These are phyloP conservation scores for Metacarcinus magister DNA, from an alignment of 2,888 invertebrate genomes.

Conservation along the genomic window DNA sequence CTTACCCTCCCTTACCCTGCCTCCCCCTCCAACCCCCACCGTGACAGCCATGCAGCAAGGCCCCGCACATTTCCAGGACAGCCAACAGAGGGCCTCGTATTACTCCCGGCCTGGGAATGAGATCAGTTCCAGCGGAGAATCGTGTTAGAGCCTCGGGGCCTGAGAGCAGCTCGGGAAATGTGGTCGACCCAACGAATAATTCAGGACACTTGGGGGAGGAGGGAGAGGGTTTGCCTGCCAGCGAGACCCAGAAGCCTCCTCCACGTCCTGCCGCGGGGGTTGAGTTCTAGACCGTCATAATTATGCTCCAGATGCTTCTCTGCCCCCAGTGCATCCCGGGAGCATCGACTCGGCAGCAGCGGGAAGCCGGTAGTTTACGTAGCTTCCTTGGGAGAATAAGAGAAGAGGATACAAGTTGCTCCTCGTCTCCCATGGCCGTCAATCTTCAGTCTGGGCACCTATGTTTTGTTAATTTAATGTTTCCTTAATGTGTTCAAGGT, in stretches of 20 bases:
- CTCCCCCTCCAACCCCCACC: neutral
- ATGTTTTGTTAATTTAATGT: too few relatives aligned
- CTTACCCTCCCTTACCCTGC: neutral
- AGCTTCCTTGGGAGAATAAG: neutral
- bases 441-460: too few relatives aligned
- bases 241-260: conserved; percentile 37
- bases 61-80: conserved; percentile 48
- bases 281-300: neutral
- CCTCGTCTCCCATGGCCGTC: too few relatives aligned
- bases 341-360: neutral
- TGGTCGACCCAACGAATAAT: conserved; percentile 63
- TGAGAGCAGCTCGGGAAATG: conserved; percentile 59
- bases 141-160: conserved; percentile 65
- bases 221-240: neutral
- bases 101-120: conserved; percentile 59
- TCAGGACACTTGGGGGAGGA: conserved; percentile 29
- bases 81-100: conserved; percentile 62
- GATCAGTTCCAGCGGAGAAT: conserved; percentile 68
- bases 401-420: too few relatives aligned
- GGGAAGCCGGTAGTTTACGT: neutral
- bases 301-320: conserved; percentile 15
- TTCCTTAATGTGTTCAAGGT: too few relatives aligned
- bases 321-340: neutral
- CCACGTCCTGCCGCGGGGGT: neutral
- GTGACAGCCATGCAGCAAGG: neutral